Evolutionary conservation across 1,140 invertebrate species (phyloP).

Genomic region (Daktulosphaira vitifoliae): DNA sequence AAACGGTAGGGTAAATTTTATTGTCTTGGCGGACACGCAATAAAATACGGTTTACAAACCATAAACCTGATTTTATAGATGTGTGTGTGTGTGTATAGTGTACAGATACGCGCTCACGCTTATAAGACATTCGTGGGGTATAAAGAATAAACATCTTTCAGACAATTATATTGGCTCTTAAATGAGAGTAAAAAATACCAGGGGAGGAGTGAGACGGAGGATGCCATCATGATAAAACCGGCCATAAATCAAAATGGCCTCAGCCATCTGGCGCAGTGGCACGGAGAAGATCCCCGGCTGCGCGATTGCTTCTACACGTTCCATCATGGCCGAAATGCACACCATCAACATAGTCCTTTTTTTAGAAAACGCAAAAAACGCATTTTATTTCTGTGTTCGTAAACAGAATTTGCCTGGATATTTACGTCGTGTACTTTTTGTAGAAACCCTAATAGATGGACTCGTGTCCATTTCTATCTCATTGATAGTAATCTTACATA

Average conservation of each 20-base stretch:
- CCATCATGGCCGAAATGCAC: conserved; percentile 24
- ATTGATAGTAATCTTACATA: too few species aligned
- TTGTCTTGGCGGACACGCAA: conserved; percentile 4
- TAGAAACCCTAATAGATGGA: too few species aligned
- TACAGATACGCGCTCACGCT: too few species aligned
- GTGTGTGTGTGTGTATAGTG: too few species aligned
- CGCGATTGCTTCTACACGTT: conserved; percentile 6
- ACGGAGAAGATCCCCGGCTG: conserved; percentile 13
- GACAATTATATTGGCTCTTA: conserved; percentile 19
- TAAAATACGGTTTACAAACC: conserved; percentile 12
- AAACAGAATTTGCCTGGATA: too few species aligned
- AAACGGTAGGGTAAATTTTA: not conserved
- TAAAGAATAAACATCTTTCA: not conserved
- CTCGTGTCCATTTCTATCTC: too few species aligned
- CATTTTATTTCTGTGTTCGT: too few species aligned
- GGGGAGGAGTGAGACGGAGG: not conserved
- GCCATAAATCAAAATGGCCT: conserved; percentile 31
- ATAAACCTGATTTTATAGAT: too few species aligned
- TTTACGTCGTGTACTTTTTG: too few species aligned
- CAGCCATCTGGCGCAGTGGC: conserved; percentile 24
- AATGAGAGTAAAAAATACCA: conserved; percentile 4
- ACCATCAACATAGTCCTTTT: too few species aligned
- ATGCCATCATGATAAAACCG: conserved; percentile 29
- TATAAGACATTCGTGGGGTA: not conserved
- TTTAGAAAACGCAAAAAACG: too few species aligned